phyloP scores from a whole-genome alignment of 1,140 invertebrate species.

The Telenomus remus region DNA sequence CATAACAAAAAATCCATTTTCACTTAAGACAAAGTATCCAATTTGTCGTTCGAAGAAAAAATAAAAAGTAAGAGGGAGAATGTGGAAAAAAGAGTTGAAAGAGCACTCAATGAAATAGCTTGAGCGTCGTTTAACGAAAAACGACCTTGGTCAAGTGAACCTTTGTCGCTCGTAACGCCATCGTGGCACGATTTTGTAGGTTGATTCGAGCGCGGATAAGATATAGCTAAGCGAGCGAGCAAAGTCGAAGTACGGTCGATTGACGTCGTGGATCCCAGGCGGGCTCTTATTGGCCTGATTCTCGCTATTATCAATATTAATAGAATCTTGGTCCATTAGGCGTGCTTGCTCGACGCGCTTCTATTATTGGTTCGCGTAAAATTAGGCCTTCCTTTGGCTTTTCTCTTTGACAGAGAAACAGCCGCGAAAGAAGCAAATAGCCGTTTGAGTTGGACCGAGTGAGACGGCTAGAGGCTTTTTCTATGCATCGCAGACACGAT shows the following conservation, averaged over 20 bases:
- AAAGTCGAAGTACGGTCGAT: conserved; percentile 48
- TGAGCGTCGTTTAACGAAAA: conserved; percentile 30
- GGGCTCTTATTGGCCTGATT: conserved; percentile 66
- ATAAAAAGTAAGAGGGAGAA: not conserved
- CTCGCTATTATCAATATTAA: conserved; percentile 67
- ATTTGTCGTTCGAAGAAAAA: too few species aligned
- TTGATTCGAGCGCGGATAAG: conserved; percentile 33
- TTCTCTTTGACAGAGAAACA: conserved; percentile 36
- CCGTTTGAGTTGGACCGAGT: not conserved
- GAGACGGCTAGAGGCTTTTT: conserved; percentile 19
- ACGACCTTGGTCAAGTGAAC: conserved; percentile 20
- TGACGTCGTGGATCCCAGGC: conserved; percentile 44
- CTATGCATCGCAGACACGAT: conserved; percentile 25
- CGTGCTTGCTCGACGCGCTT: conserved; percentile 33
- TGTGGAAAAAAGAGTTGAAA: not conserved
- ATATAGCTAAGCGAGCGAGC: conserved; percentile 29
- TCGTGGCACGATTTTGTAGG: conserved; percentile 36
- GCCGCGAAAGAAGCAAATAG: not conserved
- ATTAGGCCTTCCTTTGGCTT: conserved; percentile 46
- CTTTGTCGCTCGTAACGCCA: conserved; percentile 23
- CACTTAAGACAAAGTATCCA: too few species aligned
- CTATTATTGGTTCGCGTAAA: conserved; percentile 47
- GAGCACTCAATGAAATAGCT: conserved; percentile 2
- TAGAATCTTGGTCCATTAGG: conserved; percentile 65
- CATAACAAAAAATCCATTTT: too few species aligned